Conservation (phyloP, 1,140 invertebrate genomes). For the Monomorium pharaonis region DNA sequence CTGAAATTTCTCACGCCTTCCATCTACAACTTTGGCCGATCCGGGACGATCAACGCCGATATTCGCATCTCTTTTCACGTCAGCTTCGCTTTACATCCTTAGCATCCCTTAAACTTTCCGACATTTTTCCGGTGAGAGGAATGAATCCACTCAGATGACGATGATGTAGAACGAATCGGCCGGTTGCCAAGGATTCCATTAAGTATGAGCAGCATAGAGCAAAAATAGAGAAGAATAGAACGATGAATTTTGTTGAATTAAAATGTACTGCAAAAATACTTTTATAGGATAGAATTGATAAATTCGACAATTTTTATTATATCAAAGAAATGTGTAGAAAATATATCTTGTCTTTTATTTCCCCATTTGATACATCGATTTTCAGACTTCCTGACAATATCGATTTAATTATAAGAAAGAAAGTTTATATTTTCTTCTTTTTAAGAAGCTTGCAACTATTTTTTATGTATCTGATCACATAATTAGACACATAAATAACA, state of each 20-base stretch:
- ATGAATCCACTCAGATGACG: conserved; percentile 40
- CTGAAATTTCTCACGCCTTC: conserved; percentile 78
- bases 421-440: not conserved
- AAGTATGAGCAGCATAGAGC: not conserved
- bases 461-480: not conserved
- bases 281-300: not conserved
- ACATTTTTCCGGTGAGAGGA: conserved; percentile 34
- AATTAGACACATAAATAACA: too few species aligned
- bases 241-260: conserved; percentile 16
- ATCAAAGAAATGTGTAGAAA: not conserved
- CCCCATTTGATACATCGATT: not conserved
- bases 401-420: not conserved
- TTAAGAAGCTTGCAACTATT: not conserved
- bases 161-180: conserved; percentile 28
- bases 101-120: conserved; percentile 46
- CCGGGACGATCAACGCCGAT: conserved; percentile 33
- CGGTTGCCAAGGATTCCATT: not conserved
- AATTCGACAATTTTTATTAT: not conserved
- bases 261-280: not conserved
- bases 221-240: not conserved
- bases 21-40: conserved; percentile 21
- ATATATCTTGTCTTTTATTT: not conserved
- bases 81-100: conserved; percentile 53
- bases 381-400: too few species aligned
- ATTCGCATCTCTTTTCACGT: conserved; percentile 57